These are phyloP conservation scores for Autographa gamma DNA, from an alignment of 2,888 invertebrate species.

Conservation along the genomic window DNA sequence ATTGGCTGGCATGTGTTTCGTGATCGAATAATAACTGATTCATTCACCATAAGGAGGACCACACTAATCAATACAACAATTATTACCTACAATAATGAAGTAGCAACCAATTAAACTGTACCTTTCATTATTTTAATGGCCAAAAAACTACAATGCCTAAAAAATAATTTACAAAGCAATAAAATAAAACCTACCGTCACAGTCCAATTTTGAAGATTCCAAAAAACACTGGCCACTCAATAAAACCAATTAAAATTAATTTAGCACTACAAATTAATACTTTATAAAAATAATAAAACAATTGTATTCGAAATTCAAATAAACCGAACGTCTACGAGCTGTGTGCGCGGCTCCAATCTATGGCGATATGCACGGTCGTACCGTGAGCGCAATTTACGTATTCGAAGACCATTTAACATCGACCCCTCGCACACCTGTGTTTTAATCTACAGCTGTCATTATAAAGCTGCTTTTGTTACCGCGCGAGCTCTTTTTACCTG, in stretches of 20 bases:
- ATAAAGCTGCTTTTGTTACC: constrained; percentile 41
- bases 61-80: constrained; percentile 16
- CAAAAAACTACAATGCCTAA: background rate
- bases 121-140: background rate
- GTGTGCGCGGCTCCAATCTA: constrained; percentile 77
- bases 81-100: constrained; percentile 20
- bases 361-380: constrained; percentile 73
- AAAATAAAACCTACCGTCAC: constrained; percentile 53
- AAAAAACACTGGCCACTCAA: constrained; percentile 51
- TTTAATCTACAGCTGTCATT: constrained; percentile 49
- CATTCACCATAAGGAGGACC: constrained; percentile 22
- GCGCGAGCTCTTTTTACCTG: constrained; percentile 51
- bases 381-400: constrained; percentile 77
- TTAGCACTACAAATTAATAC: constrained; percentile 28
- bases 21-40: constrained; percentile 32
- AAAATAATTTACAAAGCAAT: background rate
- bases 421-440: constrained; percentile 61
- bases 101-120: constrained; percentile 12
- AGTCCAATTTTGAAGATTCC: constrained; percentile 41
- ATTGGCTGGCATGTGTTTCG: constrained; percentile 23
- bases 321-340: constrained; percentile 64
- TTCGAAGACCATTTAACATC: constrained; percentile 65
- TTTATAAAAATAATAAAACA: constrained; percentile 44
- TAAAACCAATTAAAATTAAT: constrained; percentile 42
- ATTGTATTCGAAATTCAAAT: constrained; percentile 57